These are phyloP conservation scores for Nerophis ophidion DNA, from an alignment of 2,113 vertebrate species.

Conservation along the genomic window DNA sequence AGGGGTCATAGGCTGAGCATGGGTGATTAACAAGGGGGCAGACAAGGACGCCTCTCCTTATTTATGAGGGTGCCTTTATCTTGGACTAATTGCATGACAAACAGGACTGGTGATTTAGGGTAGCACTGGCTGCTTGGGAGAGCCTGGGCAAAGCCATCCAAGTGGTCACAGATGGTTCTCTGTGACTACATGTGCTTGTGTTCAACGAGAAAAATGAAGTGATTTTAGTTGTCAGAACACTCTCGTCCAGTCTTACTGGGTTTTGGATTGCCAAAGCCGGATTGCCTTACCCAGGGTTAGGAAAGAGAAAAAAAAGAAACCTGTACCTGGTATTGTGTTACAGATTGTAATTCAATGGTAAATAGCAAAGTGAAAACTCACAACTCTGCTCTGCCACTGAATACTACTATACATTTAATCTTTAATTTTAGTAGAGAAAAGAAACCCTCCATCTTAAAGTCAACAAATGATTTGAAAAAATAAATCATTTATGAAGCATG, in stretches of 20 bases:
- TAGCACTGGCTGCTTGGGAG: slow-evolving; percentile 29
- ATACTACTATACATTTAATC: slow-evolving; percentile 24
- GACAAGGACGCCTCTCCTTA: slow-evolving; percentile 50
- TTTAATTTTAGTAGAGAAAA: slow-evolving; percentile 42
- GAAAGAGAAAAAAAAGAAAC: slow-evolving; percentile 3
- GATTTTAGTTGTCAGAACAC: slow-evolving; percentile 17
- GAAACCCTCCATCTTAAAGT: slow-evolving; percentile 17
- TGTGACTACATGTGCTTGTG: slow-evolving; percentile 20
- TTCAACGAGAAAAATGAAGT: slow-evolving; percentile 14
- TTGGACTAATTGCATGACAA: slow-evolving; percentile 66
- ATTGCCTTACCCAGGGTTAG: slow-evolving; percentile 26
- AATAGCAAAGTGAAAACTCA: slow-evolving; percentile 16
- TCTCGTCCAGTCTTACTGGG: slow-evolving; percentile 8
- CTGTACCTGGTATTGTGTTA: slow-evolving; percentile 16
- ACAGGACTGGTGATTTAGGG: slow-evolving; percentile 48
- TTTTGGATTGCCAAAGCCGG: slow-evolving; percentile 13
- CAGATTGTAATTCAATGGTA: slow-evolving; percentile 14
- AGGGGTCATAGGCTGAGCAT: slow-evolving; percentile 51
- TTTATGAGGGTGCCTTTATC: slow-evolving; percentile 50
- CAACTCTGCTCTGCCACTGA: slow-evolving; percentile 5
- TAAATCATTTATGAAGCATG: slow-evolving; percentile 39
- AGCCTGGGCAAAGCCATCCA: slow-evolving; percentile 25
- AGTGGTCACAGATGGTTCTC: slow-evolving; percentile 40
- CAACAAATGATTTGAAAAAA: slow-evolving; percentile 32
- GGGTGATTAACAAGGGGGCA: slow-evolving; percentile 54